Base-by-base conservation (phyloP, 1,140 invertebrate genomes). In the Adoxophyes honmai region DNA sequence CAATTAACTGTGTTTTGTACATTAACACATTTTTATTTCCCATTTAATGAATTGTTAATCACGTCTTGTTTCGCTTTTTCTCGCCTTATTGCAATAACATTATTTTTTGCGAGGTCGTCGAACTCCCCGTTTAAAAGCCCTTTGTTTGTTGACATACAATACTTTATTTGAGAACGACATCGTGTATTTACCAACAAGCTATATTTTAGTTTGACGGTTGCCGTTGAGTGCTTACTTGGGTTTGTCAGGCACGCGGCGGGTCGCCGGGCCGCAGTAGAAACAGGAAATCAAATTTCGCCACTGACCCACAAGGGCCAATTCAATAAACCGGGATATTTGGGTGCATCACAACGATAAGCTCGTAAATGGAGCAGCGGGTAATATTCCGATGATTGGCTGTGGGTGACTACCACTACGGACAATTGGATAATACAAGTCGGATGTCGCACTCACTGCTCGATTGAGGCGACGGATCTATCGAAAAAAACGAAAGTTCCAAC, bases 1-100 rank as follows among this genome's bases (percentile, higher is more conserved):
- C 72, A 81, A 77, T 82, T 83, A 80, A 71, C 62, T 63, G 64
- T 66, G 69, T 77, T 71, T 59, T 68, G 67, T 66, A 60, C 73
- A 73, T 73, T 72, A 62, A 71, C 63, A 77, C 69, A 72, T 75
- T 72, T 74, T 76, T 72, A 75, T 76, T 75, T 64, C 57, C 65
- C n/a, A 73, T 74, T 73, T 18, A 66, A 68, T 61, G 58, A 68
- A 67, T 72, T 54, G 44, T 55, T 57, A 34, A 11, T 61, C 42
- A 62, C 57, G 54, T 63, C 62, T 55, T 52, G 28, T 68, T 67
- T 58, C 66, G 66, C 65, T 72, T 60, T 66, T 57, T 66, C 35
- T 70, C 55, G 42, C n/a, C n/a, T n/a, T 15, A 53, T 34, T 44
- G 38, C 51, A 38, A 59, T 56, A 48, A 60, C 55, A 58, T 16